These are phyloP conservation scores for Bembecia ichneumoniformis DNA, from an alignment of 2,888 invertebrate genomes.

Conservation along the genomic window DNA sequence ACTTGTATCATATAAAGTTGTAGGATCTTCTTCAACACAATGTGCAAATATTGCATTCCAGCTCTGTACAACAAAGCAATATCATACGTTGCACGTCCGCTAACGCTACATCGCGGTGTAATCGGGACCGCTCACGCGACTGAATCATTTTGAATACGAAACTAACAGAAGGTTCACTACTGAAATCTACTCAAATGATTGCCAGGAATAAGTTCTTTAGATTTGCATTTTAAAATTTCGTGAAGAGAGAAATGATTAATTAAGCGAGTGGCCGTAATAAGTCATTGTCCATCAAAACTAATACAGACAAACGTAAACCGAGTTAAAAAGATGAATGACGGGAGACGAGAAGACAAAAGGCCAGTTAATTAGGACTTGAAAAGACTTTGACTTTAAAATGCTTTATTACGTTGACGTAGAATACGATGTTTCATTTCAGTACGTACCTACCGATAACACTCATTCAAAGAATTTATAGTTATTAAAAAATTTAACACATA, in stretches of 20 bases:
- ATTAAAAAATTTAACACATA: too few species aligned
- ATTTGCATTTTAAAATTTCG: slow-evolving; percentile 12
- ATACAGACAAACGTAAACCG: slow-evolving; percentile 13
- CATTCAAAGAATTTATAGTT: too few species aligned
- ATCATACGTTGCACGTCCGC: slow-evolving; percentile 18
- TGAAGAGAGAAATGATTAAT: slow-evolving; percentile 31
- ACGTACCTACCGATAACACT: too few species aligned
- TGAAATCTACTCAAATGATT: not conserved
- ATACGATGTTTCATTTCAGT: too few species aligned
- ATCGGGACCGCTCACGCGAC: not conserved
- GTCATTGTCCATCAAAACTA: slow-evolving; percentile 32
- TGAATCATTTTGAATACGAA: not conserved
- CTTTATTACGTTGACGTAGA: not conserved
- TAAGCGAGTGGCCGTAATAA: slow-evolving; percentile 32
- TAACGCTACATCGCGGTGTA: not conserved
- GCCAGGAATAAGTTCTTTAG: slow-evolving; percentile 8
- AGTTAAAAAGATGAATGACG: slow-evolving; percentile 10
- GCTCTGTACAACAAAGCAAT: slow-evolving; percentile 30
- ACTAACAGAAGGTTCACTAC: not conserved
- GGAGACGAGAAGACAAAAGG: slow-evolving; percentile 9
- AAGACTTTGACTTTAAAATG: not conserved
- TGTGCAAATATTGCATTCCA: slow-evolving; percentile 50
- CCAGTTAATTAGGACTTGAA: slow-evolving; percentile 7
- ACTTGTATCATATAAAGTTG: too few species aligned
- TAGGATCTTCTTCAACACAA: not conserved